A percentile compares a stretch with the other conserved stretches of the same genome.
These are phyloP conservation scores for Coluber constrictor DNA, from an alignment of 2,797 vertebrate species.

Conservation along the genomic window DNA sequence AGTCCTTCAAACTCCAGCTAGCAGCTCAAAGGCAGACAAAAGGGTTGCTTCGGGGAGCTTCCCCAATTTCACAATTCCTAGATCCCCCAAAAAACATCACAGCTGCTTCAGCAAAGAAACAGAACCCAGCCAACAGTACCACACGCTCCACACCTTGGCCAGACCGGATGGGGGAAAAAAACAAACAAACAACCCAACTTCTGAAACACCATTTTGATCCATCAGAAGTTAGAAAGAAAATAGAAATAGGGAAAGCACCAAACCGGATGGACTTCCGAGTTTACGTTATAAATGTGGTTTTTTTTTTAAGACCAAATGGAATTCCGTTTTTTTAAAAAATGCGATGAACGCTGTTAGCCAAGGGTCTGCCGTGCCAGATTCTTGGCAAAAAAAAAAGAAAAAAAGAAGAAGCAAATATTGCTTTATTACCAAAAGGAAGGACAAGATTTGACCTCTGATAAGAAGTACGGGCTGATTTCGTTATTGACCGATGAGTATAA, in stretches of 20 bases:
- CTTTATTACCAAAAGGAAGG: neutral
- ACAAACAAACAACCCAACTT: no score
- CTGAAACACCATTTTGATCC: neutral
- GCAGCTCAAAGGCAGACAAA: slow-evolving; percentile 32
- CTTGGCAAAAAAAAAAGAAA: no score
- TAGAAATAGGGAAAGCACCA: no score
- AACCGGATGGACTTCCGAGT: neutral
- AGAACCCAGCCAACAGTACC: neutral
- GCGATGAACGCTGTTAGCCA: neutral
- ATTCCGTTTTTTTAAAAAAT: neutral
- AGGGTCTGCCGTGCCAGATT: neutral
- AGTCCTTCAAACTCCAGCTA: neutral
- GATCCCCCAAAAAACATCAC: neutral
- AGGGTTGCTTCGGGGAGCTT: slow-evolving; percentile 10
- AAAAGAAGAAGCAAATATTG: neutral
- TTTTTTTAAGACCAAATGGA: neutral
- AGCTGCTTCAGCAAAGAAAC: neutral
- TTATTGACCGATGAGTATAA: no score
- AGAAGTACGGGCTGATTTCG: no score
- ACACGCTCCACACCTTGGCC: neutral
- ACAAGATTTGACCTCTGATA: no score
- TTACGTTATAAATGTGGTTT: neutral
- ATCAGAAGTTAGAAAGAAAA: neutral
- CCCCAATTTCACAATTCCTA: slow-evolving; percentile 28
- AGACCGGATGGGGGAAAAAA: slow-evolving; percentile 1